A percentile compares a stretch with the other conserved stretches of the same genome.
Conservation (phyloP, 2,797 vertebrate genomes). For the Typhlichthys subterraneus region DNA sequence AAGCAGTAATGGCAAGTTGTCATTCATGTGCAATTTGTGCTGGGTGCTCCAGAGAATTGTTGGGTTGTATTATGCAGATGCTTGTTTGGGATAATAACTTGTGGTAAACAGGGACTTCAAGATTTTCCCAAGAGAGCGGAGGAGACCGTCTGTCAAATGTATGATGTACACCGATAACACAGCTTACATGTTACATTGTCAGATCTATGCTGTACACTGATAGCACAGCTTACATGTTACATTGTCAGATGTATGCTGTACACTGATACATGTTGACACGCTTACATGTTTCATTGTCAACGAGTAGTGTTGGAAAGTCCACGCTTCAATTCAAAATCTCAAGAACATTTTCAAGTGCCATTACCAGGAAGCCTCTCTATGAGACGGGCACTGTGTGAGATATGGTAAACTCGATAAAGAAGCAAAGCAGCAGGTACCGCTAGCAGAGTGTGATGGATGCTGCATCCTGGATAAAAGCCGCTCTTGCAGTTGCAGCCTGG, state of each 20-base stretch:
- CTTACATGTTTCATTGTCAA: conserved; percentile 7
- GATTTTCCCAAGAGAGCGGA: conserved; percentile 38
- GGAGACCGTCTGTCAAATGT: conserved; percentile 29
- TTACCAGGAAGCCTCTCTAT: background rate
- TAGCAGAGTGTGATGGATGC: conserved; percentile 13
- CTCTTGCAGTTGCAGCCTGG: conserved; percentile 49
- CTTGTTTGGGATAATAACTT: conserved; percentile 52
- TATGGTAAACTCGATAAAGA: background rate
- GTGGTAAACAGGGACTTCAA: conserved; percentile 45
- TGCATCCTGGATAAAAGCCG: conserved; percentile 48
- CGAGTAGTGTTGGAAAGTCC: too few species aligned
- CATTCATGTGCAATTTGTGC: conserved; percentile 22
- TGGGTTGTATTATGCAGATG: conserved; percentile 38
- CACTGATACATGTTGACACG: conserved; percentile 4
- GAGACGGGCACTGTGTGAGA: conserved; percentile 9
- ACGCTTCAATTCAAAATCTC: too few species aligned
- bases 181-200: too few species aligned
- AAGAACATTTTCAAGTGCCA: too few species aligned
- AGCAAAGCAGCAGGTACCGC: background rate
- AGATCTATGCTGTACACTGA: too few species aligned
- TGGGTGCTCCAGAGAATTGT: conserved; percentile 35
- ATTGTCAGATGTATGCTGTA: conserved; percentile 29
- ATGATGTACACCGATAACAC: too few species aligned
- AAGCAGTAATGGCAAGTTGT: conserved; percentile 24
- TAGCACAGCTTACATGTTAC: background rate